These are phyloP conservation scores for Tor tambroides DNA, from an alignment of 2,113 vertebrate species.

Conservation along the genomic window DNA sequence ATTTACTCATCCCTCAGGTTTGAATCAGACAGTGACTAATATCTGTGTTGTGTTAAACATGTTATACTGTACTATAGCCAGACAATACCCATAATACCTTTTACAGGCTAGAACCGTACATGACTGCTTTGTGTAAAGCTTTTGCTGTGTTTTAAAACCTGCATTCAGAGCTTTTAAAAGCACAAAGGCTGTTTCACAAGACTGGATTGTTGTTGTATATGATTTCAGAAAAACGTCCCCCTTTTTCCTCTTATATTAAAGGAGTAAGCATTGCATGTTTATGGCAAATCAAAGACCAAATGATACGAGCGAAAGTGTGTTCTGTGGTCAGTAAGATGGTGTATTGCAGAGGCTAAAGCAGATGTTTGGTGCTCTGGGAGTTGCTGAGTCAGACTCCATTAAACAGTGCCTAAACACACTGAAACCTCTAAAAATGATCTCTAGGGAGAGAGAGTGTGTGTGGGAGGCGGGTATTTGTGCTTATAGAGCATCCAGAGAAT, in stretches of 20 bases:
- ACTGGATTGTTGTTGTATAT: background rate
- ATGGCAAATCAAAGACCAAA: background rate
- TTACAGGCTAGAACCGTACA: background rate
- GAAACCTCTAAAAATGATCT: conserved; percentile 37
- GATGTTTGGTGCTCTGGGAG: conserved; percentile 43
- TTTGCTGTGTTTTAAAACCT: background rate
- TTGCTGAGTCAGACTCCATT: conserved; percentile 57
- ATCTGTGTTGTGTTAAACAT: background rate
- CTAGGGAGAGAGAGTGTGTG: background rate
- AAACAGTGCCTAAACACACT: conserved; percentile 51
- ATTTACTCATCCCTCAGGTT: background rate
- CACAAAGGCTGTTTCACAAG: background rate
- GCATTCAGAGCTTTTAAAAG: background rate
- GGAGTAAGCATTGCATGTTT: background rate
- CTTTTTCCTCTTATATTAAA: background rate
- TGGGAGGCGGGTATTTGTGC: background rate
- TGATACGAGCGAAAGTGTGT: background rate
- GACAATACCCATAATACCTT: background rate
- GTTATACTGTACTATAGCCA: background rate
- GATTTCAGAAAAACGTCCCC: background rate
- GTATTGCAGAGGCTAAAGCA: conserved; percentile 33
- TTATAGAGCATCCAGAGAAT: conserved; percentile 24
- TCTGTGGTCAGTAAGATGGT: conserved; percentile 17
- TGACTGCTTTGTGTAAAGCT: background rate
- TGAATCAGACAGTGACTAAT: background rate